These are phyloP conservation scores for Diplosoma virens DNA, from an alignment of 23 tunicate species.

Conservation along the genomic window DNA sequence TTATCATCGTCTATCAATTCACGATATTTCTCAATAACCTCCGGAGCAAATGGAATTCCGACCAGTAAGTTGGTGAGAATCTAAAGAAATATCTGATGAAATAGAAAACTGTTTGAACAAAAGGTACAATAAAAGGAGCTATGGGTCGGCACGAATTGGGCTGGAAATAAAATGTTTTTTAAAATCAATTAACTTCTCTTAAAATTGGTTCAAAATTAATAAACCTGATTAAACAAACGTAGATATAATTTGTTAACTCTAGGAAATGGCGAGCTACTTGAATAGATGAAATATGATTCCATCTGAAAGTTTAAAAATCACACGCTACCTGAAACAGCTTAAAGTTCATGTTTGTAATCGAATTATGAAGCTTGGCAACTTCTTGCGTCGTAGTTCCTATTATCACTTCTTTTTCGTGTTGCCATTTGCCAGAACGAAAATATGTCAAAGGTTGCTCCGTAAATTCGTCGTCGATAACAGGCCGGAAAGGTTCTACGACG, in stretches of 20 bases:
- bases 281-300: too few relatives aligned
- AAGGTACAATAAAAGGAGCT: background rate
- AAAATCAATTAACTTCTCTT: too few relatives aligned
- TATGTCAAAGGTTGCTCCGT: constrained; percentile 37
- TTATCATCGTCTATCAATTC: constrained; percentile 11
- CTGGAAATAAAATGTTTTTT: too few relatives aligned
- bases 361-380: constrained; percentile 11
- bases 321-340: too few relatives aligned
- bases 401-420: constrained; percentile 36
- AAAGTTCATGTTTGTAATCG: too few relatives aligned
- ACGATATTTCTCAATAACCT: constrained; percentile 33
- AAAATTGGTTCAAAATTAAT: too few relatives aligned
- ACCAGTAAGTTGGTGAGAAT: constrained; percentile 18
- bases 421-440: constrained; percentile 48
- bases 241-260: too few relatives aligned
- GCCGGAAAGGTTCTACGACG: constrained; percentile 47
- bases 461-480: constrained; percentile 50
- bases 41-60: constrained; percentile 13
- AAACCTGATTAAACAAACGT: too few relatives aligned
- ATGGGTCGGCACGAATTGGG: background rate
- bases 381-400: constrained; percentile 46
- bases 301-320: too few relatives aligned
- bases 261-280: too few relatives aligned
- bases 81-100: constrained; percentile 21
- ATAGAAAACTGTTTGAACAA: background rate